Conservation (phyloP, 1,140 invertebrate species). For the Pinna nobilis region DNA sequence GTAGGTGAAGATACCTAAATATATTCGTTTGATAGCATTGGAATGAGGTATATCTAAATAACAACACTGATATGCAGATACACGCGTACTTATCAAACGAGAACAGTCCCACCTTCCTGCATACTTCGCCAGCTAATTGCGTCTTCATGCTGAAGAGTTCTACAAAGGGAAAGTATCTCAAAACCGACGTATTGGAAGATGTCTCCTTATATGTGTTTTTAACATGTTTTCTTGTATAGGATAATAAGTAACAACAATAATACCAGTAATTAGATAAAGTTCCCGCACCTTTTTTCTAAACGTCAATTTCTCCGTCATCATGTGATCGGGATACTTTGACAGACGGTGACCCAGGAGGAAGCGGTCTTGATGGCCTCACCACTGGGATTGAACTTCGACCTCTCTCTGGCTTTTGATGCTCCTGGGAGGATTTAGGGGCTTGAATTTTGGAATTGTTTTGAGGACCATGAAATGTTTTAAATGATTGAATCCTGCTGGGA, state of each 20-base stretch:
- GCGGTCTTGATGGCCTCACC: not conserved
- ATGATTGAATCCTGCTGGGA: not conserved
- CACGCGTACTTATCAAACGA: too few relatives aligned
- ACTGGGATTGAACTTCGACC: not conserved
- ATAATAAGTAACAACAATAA: not conserved
- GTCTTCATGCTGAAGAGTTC: too few relatives aligned
- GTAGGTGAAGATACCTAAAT: too few relatives aligned
- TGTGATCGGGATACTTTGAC: not conserved
- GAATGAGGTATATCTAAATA: too few relatives aligned
- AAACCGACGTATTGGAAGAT: not conserved
- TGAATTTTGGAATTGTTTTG: not conserved
- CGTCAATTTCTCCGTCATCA: not conserved
- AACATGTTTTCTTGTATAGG: not conserved
- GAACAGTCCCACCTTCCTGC: too few relatives aligned
- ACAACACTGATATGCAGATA: too few relatives aligned
- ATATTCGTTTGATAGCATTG: too few relatives aligned
- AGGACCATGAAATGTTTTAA: not conserved
- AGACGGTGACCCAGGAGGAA: not conserved
- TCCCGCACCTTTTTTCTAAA: too few relatives aligned
- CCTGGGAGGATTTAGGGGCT: too few relatives aligned
- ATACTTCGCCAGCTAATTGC: too few relatives aligned
- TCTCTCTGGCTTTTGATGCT: too few relatives aligned
- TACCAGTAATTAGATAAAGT: not conserved
- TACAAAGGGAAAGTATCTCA: too few relatives aligned
- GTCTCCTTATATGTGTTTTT: not conserved